Evolutionary conservation across 2,113 vertebrate species (phyloP).

Genomic region (Dasypus novemcinctus): DNA sequence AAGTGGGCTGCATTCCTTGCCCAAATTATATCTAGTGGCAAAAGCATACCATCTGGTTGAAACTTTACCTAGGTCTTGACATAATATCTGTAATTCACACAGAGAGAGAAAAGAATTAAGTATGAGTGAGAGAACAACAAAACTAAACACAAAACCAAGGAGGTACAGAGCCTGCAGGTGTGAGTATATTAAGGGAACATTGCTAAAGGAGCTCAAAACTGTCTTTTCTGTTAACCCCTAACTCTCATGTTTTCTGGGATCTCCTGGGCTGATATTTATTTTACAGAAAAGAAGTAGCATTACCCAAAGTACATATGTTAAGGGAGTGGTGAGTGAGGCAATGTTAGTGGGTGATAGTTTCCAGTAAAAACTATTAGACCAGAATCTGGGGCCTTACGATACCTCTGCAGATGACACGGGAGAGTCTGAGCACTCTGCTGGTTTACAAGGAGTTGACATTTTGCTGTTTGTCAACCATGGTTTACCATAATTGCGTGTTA

Average conservation of each 20-base stretch:
- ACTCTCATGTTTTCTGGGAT: background rate
- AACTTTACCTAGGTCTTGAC: background rate
- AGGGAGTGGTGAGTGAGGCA: conserved; percentile 55
- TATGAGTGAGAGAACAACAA: background rate
- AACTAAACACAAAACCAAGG: background rate
- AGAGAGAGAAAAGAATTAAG: background rate
- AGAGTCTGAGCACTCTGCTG: conserved; percentile 94
- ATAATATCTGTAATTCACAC: background rate
- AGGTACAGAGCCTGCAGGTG: fast-evolving
- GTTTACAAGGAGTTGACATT: conserved; percentile 96
- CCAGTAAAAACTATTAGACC: conserved; percentile 77
- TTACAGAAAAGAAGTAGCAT: conserved; percentile 62
- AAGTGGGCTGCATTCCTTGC: background rate
- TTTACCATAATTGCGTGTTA: conserved; percentile 99
- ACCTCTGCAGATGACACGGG: conserved; percentile 97
- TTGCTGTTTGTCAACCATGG: conserved; percentile 99
- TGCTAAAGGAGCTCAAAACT: background rate
- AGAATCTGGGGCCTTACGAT: conserved; percentile 86
- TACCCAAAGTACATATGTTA: conserved; percentile 50
- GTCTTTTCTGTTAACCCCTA: background rate
- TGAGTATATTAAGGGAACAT: background rate
- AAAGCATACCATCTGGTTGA: background rate
- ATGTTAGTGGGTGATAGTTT: conserved; percentile 80
- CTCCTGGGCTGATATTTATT: conserved; percentile 7
- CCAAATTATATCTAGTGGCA: background rate